Conservation (phyloP, 2,888 invertebrate genomes). For the Antheraea yamamai region DNA sequence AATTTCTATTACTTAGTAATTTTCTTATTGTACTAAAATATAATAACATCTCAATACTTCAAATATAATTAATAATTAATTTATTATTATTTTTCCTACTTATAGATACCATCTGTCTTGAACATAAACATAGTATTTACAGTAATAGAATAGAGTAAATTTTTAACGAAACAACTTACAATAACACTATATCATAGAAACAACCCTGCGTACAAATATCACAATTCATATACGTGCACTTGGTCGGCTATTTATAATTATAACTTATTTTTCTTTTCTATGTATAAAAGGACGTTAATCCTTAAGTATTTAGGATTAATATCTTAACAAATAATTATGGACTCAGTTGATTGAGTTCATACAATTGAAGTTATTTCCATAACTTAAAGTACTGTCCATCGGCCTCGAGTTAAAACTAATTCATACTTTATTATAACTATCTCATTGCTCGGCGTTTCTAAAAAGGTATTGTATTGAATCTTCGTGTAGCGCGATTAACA, state of each 20-base stretch:
- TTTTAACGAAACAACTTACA: not conserved
- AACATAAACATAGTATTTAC: constrained; percentile 9
- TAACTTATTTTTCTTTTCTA: not conserved
- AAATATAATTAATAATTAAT: not conserved
- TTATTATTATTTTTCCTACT: constrained; percentile 2
- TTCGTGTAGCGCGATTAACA: constrained; percentile 88
- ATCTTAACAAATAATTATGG: not conserved
- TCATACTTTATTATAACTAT: not conserved
- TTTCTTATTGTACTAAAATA: not conserved
- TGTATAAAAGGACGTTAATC: not conserved
- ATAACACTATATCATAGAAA: not conserved
- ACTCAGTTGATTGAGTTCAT: not conserved
- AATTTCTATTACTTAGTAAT: not conserved
- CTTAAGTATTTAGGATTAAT: not conserved
- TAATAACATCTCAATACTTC: not conserved
- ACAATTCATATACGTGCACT: constrained; percentile 10
- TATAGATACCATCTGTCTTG: not conserved
- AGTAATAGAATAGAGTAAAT: not conserved
- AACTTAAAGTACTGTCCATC: not conserved
- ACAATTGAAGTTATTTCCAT: not conserved
- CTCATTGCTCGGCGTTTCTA: constrained; percentile 71
- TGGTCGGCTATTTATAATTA: constrained; percentile 1
- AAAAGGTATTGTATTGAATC: constrained; percentile 79
- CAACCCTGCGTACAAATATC: constrained; percentile 14
- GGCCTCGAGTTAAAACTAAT: not conserved